Evolutionary conservation across 1,140 invertebrate species (phyloP), one percentile per base, ranked within the genome.

Genomic region (Bemisia tabaci): DNA sequence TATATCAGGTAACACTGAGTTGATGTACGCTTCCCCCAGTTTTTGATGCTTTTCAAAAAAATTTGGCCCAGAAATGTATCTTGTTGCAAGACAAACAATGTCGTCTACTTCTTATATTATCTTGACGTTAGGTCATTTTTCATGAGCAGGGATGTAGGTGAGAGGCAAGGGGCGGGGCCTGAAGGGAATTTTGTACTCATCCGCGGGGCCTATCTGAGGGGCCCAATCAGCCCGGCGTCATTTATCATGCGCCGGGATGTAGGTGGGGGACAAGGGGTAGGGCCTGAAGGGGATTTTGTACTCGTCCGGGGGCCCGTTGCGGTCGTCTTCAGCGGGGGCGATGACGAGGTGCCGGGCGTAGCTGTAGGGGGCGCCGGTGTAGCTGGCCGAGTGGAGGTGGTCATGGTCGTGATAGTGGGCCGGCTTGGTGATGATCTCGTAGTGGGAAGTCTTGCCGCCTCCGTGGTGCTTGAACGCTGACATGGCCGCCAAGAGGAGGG

Each of bases 391-490:
- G 48, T 71, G 70, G 26, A 70, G 67, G 68, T 91, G 88, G 1
- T 84, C 83, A 68, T 89, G 86, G 0, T 84, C 81, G 62, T 84
- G 83, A 0, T 81, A 82, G 73, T 90, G 89, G 0, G 90, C 81
- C 0, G 88, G 89, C 70, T 90, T 91, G 62, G 87, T 85, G 58
- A 91, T 85, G 62, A 91, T 89, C 76, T 91, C 89, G 72, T 91
- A 91, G 63, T 73, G 68, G 48, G 70, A 60, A 0, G 87, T 88
- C 1, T 87, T 70, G 2, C 65, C 68, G 11, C 23, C 62, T 0
- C 68, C 68, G 58, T 70, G 66, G 12, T 66, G 65, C 22, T 85
- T 80, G 2, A 92, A 75, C 0, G 88, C 88, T 27, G 89, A 82
- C 27, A 91, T 85, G 1, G 85, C 87, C 0, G 89, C 88, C 0